A percentile compares a stretch with the other conserved stretches of the same genome.
These are phyloP conservation scores for Propsilocerus akamusi DNA, from an alignment of 1,140 invertebrate genomes.

Conservation along the genomic window DNA sequence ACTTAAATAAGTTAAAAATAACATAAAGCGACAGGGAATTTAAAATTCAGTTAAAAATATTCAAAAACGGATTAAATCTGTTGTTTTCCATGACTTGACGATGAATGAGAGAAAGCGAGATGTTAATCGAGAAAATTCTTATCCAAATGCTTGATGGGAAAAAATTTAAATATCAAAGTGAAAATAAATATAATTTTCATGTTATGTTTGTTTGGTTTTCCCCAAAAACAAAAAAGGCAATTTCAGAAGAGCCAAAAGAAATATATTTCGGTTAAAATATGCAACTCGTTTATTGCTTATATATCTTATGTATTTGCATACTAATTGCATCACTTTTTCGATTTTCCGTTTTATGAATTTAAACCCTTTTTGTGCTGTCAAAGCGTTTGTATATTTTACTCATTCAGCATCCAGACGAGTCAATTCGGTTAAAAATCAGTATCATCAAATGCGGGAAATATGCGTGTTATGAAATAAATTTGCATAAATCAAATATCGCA, in stretches of 20 bases:
- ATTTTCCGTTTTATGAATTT: not conserved
- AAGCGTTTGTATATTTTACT: no score
- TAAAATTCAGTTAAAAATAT: no score
- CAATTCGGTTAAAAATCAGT: not conserved
- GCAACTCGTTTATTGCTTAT: not conserved
- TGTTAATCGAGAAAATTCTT: not conserved
- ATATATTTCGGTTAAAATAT: no score
- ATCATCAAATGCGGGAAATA: not conserved
- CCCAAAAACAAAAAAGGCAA: no score
- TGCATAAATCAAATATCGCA: constrained; percentile 3
- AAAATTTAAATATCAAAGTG: constrained; percentile 1
- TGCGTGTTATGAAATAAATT: constrained; percentile 3
- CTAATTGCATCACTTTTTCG: not conserved
- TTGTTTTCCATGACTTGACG: no score
- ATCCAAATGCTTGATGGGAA: not conserved
- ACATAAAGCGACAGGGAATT: no score
- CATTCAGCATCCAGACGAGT: no score
- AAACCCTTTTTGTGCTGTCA: not conserved
- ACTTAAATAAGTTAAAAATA: no score
- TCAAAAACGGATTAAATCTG: no score
- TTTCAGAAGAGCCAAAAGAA: no score
- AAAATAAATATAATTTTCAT: not conserved
- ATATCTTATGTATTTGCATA: constrained; percentile 3
- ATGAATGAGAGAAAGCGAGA: no score
- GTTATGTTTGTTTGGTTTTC: no score